Evolutionary conservation across 2,113 vertebrate species (phyloP), one percentile per base, ranked within the genome.

Genomic region (Trinectes maculatus): DNA sequence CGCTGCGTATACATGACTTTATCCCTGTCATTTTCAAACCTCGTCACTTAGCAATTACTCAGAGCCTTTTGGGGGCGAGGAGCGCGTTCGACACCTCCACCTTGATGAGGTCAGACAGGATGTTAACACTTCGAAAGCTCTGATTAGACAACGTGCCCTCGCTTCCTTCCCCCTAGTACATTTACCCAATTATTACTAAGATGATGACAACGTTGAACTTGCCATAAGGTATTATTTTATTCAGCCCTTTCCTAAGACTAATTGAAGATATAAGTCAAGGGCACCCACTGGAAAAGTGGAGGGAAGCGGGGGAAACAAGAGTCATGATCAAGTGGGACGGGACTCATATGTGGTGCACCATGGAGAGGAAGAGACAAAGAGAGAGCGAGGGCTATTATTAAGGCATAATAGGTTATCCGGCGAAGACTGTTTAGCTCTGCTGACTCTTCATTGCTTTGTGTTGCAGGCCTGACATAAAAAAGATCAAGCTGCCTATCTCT

Each of bases 401-500:
- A 87, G 77, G 71, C 71, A 87, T 88, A 89, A 89, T 87, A 80
- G 77, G 73, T 86, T 75, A 79, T 56, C 73, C 66, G 28, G 66
- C 13, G 13, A 74, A 57, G 77, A 69, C 74, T 86, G 77, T 83
- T 87, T 84, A 77, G 70, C 57, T 54, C 49, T 36, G 49, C 65
- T 77, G 62, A 74, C 68, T 84, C 85, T 73, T 65, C 36, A 29
- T 57, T 71, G 77, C 84, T 85, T 86, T 87, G 81, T 82, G 80
- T 90, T 87, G 74, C 68, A 74, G 65, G 74, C 65, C 52, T 77
- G 82, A 80, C 80, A 84, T 81, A 82, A 85, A 87, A 87, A 84
- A 70, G 76, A 87, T 85, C 77, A 88, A 87, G 79, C 75, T 74
- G 67, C 76, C 71, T 86, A 87, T 90, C 82, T 84, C 72, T 76